These are phyloP conservation scores for Diabrotica virgifera DNA, from an alignment of 1,140 invertebrate species.

Conservation along the genomic window DNA sequence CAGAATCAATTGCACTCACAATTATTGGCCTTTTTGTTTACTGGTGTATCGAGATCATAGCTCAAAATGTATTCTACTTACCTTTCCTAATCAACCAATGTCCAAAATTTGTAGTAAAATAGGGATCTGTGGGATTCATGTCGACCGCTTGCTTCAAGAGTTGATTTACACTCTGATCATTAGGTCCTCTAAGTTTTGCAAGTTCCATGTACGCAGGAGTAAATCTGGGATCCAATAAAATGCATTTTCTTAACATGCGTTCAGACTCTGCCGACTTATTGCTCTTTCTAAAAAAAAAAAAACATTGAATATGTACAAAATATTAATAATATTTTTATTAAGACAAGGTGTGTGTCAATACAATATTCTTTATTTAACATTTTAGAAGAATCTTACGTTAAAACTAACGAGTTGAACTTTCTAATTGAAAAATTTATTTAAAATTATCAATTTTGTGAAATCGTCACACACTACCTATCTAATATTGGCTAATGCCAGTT, in stretches of 20 bases:
- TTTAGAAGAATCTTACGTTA: too few relatives aligned
- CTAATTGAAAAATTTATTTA: too few relatives aligned
- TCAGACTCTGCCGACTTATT: constrained; percentile 65
- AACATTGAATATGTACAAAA: background rate
- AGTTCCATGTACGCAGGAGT: constrained; percentile 67
- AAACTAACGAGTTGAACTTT: too few relatives aligned
- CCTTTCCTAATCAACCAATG: constrained; percentile 65
- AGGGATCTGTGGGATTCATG: constrained; percentile 63
- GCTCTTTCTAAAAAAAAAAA: constrained; percentile 54
- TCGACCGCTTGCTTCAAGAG: constrained; percentile 58
- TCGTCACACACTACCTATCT: too few relatives aligned
- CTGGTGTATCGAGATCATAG: too few relatives aligned
- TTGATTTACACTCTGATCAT: constrained; percentile 54
- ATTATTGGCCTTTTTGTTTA: too few relatives aligned
- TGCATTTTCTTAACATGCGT: constrained; percentile 65
- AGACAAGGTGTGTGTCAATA: too few relatives aligned
- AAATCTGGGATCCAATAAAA: constrained; percentile 62
- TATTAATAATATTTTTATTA: too few relatives aligned
- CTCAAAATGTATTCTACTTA: constrained; percentile 39
- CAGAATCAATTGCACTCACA: too few relatives aligned
- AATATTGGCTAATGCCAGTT: too few relatives aligned
- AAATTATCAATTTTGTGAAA: too few relatives aligned
- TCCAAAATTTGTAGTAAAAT: constrained; percentile 65
- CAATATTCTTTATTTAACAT: too few relatives aligned
- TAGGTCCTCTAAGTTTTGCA: constrained; percentile 55